Percentiles rank a stretch among this genome's conserved stretches.
phyloP scores from a whole-genome alignment of 2,113 vertebrate genomes.

The Thermophis baileyi region DNA sequence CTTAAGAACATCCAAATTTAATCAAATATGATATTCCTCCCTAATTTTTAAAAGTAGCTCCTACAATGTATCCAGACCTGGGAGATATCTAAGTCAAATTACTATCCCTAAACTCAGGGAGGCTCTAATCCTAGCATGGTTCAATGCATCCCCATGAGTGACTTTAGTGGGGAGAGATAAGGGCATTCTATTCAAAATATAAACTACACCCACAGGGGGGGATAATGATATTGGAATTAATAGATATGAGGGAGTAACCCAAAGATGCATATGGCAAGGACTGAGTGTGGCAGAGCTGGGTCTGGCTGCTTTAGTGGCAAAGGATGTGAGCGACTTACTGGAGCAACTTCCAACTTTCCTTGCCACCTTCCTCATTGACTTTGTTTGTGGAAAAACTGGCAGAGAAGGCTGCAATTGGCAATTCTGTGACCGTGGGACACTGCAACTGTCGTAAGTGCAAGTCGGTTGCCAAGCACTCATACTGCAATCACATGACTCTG shows the following conservation, averaged over 20 bases:
- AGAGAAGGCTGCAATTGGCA: not conserved
- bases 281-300: not conserved
- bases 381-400: not conserved
- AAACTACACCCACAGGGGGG: not conserved
- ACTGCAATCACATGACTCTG: not conserved
- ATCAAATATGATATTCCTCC: not conserved
- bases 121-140: not conserved
- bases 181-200: not conserved
- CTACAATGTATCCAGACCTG: not conserved
- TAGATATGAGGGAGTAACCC: not conserved
- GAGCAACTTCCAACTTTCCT: not conserved
- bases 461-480: not conserved
- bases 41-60: not conserved
- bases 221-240: not conserved
- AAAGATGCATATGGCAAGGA: not conserved
- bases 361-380: not conserved
- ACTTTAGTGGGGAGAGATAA: not conserved
- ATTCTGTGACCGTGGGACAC: not conserved
- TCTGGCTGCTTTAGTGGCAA: not conserved
- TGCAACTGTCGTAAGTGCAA: not conserved
- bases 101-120: not conserved
- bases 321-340: not conserved
- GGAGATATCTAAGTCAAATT: not conserved
- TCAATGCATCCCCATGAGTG: not conserved
- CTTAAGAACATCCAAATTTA: not conserved